Percentiles rank a stretch among this genome's conserved stretches.
phyloP scores from a whole-genome alignment of 2,797 vertebrate species.

The Sitta carolinensis region DNA sequence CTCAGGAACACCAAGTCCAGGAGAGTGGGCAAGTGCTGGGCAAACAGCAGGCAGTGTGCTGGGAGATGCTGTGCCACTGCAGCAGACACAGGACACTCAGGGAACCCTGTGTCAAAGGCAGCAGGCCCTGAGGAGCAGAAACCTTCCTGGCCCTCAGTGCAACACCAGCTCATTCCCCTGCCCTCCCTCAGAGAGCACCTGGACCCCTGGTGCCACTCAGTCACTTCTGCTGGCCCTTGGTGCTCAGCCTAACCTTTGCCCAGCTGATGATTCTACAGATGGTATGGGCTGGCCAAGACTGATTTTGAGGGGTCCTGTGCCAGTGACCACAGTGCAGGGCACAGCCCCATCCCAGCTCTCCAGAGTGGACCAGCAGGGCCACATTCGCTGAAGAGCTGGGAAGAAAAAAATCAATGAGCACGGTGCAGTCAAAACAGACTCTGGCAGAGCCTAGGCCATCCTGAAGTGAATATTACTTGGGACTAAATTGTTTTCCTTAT shows the following conservation, averaged over 20 bases:
- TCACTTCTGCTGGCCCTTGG: rapidly evolving
- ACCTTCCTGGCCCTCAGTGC: not conserved
- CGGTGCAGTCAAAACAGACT: slow-evolving; percentile 51
- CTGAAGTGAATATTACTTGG: slow-evolving; percentile 57
- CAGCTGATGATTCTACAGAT: not conserved
- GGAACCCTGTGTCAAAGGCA: not conserved
- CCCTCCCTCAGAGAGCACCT: not conserved
- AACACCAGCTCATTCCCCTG: not conserved
- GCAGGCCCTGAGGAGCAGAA: not conserved
- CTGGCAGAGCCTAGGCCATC: not conserved
- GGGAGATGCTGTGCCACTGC: not conserved
- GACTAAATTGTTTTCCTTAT: slow-evolving; percentile 68
- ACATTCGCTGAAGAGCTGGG: not conserved
- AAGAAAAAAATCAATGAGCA: slow-evolving; percentile 45
- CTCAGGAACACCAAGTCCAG: not conserved
- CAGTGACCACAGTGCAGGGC: rapidly evolving
- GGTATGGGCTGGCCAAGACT: not conserved
- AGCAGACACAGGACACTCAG: not conserved
- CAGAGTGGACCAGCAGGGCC: not conserved
- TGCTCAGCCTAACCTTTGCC: not conserved
- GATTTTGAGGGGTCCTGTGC: not conserved
- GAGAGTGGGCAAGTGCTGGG: not conserved
- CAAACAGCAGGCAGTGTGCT: not conserved
- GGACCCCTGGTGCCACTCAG: rapidly evolving
- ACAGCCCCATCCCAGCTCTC: rapidly evolving